Evolutionary conservation across 2,113 vertebrate species (phyloP).

Genomic region (human (Homo sapiens)): DNA sequence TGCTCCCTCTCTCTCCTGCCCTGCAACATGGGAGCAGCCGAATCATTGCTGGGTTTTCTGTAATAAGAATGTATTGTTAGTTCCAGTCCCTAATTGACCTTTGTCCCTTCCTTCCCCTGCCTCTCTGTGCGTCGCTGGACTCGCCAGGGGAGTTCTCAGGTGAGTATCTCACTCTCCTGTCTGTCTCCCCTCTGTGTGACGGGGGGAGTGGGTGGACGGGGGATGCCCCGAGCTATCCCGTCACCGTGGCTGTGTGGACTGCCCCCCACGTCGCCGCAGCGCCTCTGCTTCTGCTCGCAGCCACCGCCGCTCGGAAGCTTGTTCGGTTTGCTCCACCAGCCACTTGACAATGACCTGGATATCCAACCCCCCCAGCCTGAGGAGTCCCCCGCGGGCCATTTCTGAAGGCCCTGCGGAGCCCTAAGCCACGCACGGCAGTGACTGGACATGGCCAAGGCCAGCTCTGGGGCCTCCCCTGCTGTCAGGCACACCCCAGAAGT

Average conservation of each 20-base stretch:
- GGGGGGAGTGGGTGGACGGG: slow-evolving; percentile 65
- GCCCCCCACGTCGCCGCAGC: not conserved
- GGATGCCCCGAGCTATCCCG: slow-evolving; percentile 79
- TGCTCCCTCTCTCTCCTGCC: slow-evolving; percentile 72
- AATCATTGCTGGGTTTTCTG: slow-evolving; percentile 79
- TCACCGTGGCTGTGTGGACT: slow-evolving; percentile 72
- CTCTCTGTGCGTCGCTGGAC: slow-evolving; percentile 91
- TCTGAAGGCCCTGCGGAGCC: not conserved
- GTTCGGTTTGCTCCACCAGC: not conserved
- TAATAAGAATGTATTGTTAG: slow-evolving; percentile 76
- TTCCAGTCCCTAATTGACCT: slow-evolving; percentile 91
- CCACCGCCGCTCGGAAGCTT: slow-evolving; percentile 38
- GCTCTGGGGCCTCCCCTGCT: not conserved
- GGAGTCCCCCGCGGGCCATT: not conserved
- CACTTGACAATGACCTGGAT: not conserved
- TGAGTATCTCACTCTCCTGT: slow-evolving; percentile 90
- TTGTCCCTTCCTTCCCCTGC: slow-evolving; percentile 83
- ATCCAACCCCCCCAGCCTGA: not conserved
- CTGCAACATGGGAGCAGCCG: slow-evolving; percentile 81
- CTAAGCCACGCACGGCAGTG: not conserved
- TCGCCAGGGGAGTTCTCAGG: slow-evolving; percentile 99
- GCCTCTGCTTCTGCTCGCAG: slow-evolving; percentile 52
- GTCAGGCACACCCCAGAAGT: not conserved
- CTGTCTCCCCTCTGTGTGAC: slow-evolving; percentile 72
- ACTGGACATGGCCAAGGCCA: too few species aligned